These are phyloP conservation scores for Sterrhoptilus dennistouni DNA, from an alignment of 2,113 vertebrate genomes.

Conservation along the genomic window DNA sequence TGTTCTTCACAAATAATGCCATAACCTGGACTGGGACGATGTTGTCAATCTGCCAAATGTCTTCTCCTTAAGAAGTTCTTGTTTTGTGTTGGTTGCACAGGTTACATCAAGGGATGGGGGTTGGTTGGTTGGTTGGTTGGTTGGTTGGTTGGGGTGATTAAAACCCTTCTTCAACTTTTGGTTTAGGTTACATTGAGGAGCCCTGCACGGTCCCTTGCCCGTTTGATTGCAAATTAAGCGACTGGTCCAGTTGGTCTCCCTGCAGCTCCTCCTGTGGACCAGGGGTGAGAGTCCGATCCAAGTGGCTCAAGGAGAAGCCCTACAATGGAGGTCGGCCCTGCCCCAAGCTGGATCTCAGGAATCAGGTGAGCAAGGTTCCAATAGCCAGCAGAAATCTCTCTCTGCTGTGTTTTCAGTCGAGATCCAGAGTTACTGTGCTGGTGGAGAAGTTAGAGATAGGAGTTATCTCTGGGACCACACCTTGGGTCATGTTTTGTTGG, in stretches of 20 bases:
- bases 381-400: neutral
- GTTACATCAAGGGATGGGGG: neutral
- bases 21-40: fast-evolving
- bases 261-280: slow-evolving; percentile 91
- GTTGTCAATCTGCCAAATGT: neutral
- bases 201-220: slow-evolving; percentile 88
- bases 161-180: slow-evolving; percentile 34
- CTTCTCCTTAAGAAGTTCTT: neutral
- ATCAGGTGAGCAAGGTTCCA: slow-evolving; percentile 85
- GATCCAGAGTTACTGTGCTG: neutral
- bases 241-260: slow-evolving; percentile 91
- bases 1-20: neutral
- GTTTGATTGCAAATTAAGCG: slow-evolving; percentile 94
- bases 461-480: neutral
- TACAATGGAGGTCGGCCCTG: slow-evolving; percentile 94
- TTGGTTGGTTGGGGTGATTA: fast-evolving
- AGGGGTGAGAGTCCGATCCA: slow-evolving; percentile 88
- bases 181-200: slow-evolving; percentile 89
- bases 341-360: slow-evolving; percentile 93
- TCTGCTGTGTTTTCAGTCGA: neutral
- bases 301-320: slow-evolving; percentile 94
- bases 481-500: neutral
- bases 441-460: neutral
- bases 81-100: neutral
- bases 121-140: neutral